These are phyloP conservation scores for Zeugodacus cucurbitae DNA, from an alignment of 1,140 invertebrate species.

Conservation along the genomic window DNA sequence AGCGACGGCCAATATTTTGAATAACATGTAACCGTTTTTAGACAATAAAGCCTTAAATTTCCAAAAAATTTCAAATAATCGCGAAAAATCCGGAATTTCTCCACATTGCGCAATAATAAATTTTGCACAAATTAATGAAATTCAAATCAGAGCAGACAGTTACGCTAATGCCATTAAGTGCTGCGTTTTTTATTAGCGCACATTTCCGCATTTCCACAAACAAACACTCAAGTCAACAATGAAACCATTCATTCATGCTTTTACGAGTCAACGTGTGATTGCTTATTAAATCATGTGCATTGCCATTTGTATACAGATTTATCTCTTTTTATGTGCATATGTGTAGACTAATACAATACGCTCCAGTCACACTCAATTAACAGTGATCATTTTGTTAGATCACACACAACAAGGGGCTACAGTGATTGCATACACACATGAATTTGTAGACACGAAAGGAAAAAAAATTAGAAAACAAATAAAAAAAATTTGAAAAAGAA, in stretches of 20 bases:
- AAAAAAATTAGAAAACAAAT: too few species aligned
- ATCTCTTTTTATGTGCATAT: background rate
- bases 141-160: background rate
- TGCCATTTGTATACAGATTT: background rate
- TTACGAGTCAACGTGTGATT: background rate
- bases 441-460: background rate
- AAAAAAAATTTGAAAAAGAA: too few species aligned
- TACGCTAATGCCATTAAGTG: background rate
- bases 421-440: background rate
- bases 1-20: too few species aligned
- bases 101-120: background rate
- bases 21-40: too few species aligned
- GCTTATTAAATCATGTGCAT: background rate
- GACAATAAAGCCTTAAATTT: too few species aligned
- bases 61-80: background rate
- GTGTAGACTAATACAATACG: background rate
- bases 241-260: background rate
- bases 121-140: background rate
- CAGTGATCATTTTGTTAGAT: background rate
- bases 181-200: background rate
- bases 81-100: background rate
- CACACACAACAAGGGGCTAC: background rate
- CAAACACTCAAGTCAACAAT: background rate
- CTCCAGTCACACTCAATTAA: background rate
- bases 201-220: conserved; percentile 6